Evolutionary conservation across 2,113 vertebrate species (phyloP).

Genomic region (Oreochromis spilurus): DNA sequence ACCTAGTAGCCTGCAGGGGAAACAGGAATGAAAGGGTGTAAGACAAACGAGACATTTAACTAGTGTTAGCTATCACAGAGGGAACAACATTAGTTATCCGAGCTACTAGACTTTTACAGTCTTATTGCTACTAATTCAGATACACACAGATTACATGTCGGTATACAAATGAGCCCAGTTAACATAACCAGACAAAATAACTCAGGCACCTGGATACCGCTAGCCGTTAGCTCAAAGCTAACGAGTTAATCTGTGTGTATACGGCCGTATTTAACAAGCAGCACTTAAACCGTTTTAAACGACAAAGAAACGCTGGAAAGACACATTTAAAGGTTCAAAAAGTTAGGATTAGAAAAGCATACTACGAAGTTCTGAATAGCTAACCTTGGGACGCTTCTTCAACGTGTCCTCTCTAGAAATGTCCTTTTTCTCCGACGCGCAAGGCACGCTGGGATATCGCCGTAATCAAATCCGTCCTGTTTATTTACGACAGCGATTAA

Average conservation of each 20-base stretch:
- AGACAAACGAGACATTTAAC: not conserved
- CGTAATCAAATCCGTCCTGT: not conserved
- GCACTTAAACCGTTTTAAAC: not conserved
- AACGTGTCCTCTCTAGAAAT: constrained; percentile 37
- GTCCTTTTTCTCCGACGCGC: constrained; percentile 8
- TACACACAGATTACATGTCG: not conserved
- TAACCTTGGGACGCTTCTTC: constrained; percentile 40
- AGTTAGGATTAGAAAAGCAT: accelerated
- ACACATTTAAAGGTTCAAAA: not conserved
- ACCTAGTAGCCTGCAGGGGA: accelerated
- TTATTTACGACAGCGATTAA: not conserved
- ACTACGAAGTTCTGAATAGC: not conserved
- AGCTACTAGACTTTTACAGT: not conserved
- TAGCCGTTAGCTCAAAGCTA: not conserved
- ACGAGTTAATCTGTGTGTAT: not conserved
- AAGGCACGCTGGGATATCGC: constrained; percentile 55
- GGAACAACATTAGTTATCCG: not conserved
- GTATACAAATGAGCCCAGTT: not conserved
- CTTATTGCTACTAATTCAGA: not conserved
- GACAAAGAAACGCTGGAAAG: not conserved
- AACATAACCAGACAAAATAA: not conserved
- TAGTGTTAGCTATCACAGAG: not conserved
- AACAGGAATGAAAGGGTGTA: not conserved
- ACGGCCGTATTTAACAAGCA: not conserved
- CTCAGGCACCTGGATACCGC: not conserved